These are phyloP conservation scores for Xenopus borealis DNA, from an alignment of 2,113 vertebrate genomes.

Conservation along the genomic window DNA sequence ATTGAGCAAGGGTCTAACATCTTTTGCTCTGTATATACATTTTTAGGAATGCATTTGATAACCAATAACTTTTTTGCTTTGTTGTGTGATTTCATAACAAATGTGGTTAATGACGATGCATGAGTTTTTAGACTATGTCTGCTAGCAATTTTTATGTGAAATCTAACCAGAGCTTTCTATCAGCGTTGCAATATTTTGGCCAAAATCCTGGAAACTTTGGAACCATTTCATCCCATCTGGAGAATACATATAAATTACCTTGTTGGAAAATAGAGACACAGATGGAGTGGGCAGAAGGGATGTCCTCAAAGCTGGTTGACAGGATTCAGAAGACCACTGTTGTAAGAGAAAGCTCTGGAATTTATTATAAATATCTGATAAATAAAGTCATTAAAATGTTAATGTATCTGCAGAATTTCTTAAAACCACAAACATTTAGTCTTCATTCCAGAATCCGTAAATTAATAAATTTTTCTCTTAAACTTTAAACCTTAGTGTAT, in stretches of 20 bases:
- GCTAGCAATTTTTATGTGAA: slow-evolving; percentile 51
- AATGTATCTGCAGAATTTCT: neutral
- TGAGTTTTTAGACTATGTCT: slow-evolving; percentile 17
- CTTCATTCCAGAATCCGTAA: too few species aligned
- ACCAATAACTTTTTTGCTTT: neutral
- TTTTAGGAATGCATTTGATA: neutral
- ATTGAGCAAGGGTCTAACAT: too few species aligned
- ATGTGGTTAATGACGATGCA: slow-evolving; percentile 8
- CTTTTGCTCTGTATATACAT: too few species aligned
- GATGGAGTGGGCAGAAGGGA: slow-evolving; percentile 51
- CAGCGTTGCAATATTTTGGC: slow-evolving; percentile 60
- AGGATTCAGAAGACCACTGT: neutral
- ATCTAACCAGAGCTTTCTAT: slow-evolving; percentile 57
- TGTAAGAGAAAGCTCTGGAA: neutral
- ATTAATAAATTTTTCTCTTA: too few species aligned
- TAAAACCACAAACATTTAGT: too few species aligned
- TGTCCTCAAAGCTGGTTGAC: slow-evolving; percentile 42
- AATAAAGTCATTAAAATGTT: neutral
- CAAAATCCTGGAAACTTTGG: slow-evolving; percentile 64
- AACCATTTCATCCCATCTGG: slow-evolving; percentile 72
- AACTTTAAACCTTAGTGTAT: too few species aligned
- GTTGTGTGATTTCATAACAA: neutral
- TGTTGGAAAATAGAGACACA: slow-evolving; percentile 47
- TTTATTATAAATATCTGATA: neutral
- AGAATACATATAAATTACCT: slow-evolving; percentile 69